These are phyloP conservation scores for Pseudomyrmex pallidus DNA, from an alignment of 1,140 invertebrate species.

Conservation along the genomic window DNA sequence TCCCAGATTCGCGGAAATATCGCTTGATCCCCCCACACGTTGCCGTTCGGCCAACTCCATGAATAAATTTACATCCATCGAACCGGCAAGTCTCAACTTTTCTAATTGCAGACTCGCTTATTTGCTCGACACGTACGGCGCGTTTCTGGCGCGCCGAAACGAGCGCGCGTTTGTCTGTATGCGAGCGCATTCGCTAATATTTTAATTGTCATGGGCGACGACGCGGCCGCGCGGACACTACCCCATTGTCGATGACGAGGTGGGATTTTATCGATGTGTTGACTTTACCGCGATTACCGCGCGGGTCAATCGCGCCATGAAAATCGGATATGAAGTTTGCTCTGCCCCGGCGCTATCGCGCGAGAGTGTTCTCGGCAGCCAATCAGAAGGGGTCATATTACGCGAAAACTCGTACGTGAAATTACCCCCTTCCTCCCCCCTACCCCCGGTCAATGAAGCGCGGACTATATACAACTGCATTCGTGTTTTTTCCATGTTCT, in stretches of 20 bases:
- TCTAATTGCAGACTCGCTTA: conserved; percentile 57
- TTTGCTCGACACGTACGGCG: conserved; percentile 35
- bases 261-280: conserved; percentile 63
- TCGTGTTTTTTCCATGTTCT: neutral
- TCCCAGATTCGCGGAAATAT: conserved; percentile 34
- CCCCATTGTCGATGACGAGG: conserved; percentile 44
- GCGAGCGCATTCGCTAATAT: conserved; percentile 38
- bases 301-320: conserved; percentile 65
- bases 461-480: neutral
- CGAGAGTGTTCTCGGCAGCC: conserved; percentile 46
- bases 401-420: conserved; percentile 47
- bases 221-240: neutral
- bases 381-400: conserved; percentile 47
- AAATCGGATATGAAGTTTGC: conserved; percentile 67
- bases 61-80: conserved; percentile 62
- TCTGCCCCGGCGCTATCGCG: conserved; percentile 49
- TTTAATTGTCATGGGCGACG: conserved; percentile 50
- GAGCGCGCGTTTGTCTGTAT: neutral
- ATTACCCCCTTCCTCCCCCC: neutral
- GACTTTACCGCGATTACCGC: conserved; percentile 62
- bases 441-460: too few species aligned
- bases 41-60: conserved; percentile 39
- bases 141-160: conserved; percentile 22
- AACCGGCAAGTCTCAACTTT: conserved; percentile 56
- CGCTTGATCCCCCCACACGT: conserved; percentile 7